Percentiles rank a stretch among this genome's conserved stretches.
Evolutionary conservation across 2,113 vertebrate genomes (phyloP).

Genomic region (Tylochromis polylepis): DNA sequence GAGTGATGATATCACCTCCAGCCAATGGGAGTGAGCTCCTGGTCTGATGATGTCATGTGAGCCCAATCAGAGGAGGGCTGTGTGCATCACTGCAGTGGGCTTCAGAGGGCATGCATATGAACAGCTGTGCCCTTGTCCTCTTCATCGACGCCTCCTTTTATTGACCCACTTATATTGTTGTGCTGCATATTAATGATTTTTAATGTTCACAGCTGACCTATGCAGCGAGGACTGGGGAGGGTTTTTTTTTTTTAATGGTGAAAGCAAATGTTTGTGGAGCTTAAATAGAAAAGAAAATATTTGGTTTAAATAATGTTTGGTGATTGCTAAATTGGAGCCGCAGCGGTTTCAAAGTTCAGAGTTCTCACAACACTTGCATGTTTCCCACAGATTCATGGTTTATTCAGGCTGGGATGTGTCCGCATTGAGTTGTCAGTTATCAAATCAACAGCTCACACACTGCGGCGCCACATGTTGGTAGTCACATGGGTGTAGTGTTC

Average conservation of each 20-base stretch:
- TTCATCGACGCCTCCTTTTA: constrained; percentile 28
- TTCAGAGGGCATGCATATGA: constrained; percentile 34
- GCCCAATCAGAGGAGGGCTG: constrained; percentile 56
- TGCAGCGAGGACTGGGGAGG: background rate
- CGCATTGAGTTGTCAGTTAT: background rate
- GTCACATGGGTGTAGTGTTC: background rate
- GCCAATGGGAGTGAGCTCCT: constrained; percentile 49
- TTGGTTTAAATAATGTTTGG: background rate
- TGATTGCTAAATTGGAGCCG: background rate
- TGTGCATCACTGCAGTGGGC: constrained; percentile 51
- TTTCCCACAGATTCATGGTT: background rate
- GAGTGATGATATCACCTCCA: constrained; percentile 69
- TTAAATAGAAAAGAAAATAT: background rate
- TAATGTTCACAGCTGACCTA: background rate
- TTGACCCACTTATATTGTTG: constrained; percentile 34
- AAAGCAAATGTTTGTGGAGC: background rate
- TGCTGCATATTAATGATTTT: background rate
- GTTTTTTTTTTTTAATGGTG: background rate
- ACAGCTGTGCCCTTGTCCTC: constrained; percentile 59
- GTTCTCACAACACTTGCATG: background rate
- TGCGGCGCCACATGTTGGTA: background rate
- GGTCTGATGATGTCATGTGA: constrained; percentile 70
- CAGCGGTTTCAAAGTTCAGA: background rate
- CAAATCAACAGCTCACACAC: fast-evolving
- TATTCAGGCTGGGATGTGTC: background rate